These are phyloP conservation scores for Platalea minor DNA, from an alignment of 2,797 vertebrate species.

Conservation along the genomic window DNA sequence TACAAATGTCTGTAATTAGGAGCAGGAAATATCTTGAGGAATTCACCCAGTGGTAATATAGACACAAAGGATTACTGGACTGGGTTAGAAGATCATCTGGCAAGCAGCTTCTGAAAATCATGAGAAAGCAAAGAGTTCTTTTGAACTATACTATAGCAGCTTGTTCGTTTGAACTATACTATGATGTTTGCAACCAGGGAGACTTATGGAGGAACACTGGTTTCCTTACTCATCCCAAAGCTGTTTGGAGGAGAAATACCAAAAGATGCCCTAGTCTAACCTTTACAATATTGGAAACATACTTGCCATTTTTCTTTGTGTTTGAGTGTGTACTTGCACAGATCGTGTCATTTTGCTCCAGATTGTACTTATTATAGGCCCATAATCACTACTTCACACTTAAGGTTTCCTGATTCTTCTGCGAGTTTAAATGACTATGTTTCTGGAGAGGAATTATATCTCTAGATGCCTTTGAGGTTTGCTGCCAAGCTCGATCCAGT, in stretches of 20 bases:
- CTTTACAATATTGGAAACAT: not conserved
- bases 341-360: not conserved
- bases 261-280: not conserved
- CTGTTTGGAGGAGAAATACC: not conserved
- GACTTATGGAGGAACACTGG: not conserved
- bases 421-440: not conserved
- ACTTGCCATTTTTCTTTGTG: not conserved
- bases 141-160: not conserved
- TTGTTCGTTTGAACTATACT: not conserved
- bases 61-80: not conserved
- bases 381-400: not conserved
- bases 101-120: not conserved
- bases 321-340: not conserved
- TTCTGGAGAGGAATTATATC: not conserved
- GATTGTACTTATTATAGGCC: not conserved
- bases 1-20: not conserved
- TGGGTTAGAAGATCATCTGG: not conserved
- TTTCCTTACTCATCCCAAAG: conserved; percentile 2
- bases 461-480: not conserved
- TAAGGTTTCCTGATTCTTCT: not conserved
- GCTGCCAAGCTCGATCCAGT: not conserved
- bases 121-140: not conserved
- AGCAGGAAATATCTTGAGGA: not conserved
- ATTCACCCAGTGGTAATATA: not conserved
- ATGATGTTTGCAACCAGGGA: not conserved